Evolutionary conservation across 1,140 invertebrate species (phyloP).

Genomic region (Phenacoccus solenopsis): DNA sequence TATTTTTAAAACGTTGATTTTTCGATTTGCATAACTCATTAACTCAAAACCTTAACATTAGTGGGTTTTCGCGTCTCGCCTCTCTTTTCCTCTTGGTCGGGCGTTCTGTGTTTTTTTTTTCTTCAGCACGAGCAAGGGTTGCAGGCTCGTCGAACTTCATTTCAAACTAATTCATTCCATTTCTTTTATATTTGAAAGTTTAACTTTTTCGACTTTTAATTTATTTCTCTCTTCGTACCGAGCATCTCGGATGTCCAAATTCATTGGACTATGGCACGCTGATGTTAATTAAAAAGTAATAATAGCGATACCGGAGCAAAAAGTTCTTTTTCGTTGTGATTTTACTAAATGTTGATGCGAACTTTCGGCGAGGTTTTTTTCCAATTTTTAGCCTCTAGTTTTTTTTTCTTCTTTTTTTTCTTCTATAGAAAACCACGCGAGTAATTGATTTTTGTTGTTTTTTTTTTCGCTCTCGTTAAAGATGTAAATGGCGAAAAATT

Average conservation of each 20-base stretch:
- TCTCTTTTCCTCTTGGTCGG: background rate
- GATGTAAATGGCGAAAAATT: background rate
- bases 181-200: constrained; percentile 18
- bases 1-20: constrained; percentile 18
- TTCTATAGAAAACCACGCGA: too few species aligned
- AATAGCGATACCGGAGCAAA: too few species aligned
- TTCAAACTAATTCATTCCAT: constrained; percentile 15
- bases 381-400: too few species aligned
- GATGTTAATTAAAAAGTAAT: constrained; percentile 18
- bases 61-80: background rate
- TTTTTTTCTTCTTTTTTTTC: too few species aligned
- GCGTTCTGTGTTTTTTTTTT: background rate
- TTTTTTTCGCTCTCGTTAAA: background rate
- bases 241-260: constrained; percentile 13
- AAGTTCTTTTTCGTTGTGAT: too few species aligned
- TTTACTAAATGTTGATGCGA: too few species aligned
- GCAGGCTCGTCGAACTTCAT: constrained; percentile 14
- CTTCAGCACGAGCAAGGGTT: background rate
- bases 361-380: too few species aligned
- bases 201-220: constrained; percentile 18
- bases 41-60: constrained; percentile 15
- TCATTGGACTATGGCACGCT: constrained; percentile 11
- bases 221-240: constrained; percentile 9
- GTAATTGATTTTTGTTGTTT: background rate
- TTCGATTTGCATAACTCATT: constrained; percentile 18